Base-by-base conservation (phyloP, 2,888 invertebrate genomes). In the Epistrophella euchroma region DNA sequence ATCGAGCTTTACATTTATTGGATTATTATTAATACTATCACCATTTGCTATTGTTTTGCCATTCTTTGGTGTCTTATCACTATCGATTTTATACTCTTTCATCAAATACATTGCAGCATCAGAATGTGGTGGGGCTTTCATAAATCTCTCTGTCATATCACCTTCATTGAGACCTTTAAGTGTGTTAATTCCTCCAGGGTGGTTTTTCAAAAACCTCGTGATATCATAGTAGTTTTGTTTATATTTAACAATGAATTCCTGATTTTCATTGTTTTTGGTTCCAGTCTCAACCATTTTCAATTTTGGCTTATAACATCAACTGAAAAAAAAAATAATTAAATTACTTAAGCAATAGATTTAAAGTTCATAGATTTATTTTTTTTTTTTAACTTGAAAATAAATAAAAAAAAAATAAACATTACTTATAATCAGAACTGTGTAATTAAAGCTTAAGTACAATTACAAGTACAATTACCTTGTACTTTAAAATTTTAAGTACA, bases 171-270 rank as follows among this genome's bases (percentile, higher is more conserved):
- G 88, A 2, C 91, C 91, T 37, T 93, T 92, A 0, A 97, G 91
- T 1, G 95, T 95, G 89, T 95, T 95, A 0, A 94, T 91, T 0
- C 97, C 96, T 0, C 96, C 97, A 0, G 97, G 97, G 91, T 97
- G 96, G 89, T 96, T 95, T 70, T 93, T 93, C 68, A 96, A 89
- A 89, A 97, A 96, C 43, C 93, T 91, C 60, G 94, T 92, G 72
- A 97, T 93, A 90, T 97, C 94, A 91, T 96, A 96, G 64, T 91
- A 91, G 45, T 94, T 92, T 10, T 93, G 93, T 79, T 93, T 92
- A 90, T 93, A 94, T 87, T 90, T 91, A 1, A 92, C 92, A 19
- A 93, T 89, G 72, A 90, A 90, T 81, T 88, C 89, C 4, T 90
- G 78, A 13, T 62, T 62, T 13, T 70, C 70, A 25, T 9, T 64